Percentiles rank a stretch among this genome's conserved stretches.
Evolutionary conservation across 2,113 vertebrate genomes (phyloP).

Genomic region (Pica pica): DNA sequence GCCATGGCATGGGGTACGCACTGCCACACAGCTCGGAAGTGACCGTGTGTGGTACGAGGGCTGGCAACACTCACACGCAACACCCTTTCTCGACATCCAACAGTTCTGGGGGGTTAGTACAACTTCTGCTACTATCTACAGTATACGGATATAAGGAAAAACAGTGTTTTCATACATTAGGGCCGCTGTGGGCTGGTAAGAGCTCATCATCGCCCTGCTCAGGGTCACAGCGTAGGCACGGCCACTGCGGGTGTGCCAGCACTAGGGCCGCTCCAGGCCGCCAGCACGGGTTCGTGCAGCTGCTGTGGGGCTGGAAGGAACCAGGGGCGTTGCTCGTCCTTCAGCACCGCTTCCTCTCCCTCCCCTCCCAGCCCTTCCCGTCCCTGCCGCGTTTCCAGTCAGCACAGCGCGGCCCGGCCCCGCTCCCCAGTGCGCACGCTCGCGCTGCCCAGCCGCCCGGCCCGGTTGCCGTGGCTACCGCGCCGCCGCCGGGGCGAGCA

Average conservation of each 20-base stretch:
- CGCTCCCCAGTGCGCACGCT: neutral
- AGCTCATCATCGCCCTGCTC: neutral
- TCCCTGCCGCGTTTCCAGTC: accelerated
- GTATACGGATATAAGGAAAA: no score
- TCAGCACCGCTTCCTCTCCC: accelerated
- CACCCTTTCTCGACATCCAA: accelerated
- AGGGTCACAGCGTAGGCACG: neutral
- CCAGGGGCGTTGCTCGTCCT: accelerated
- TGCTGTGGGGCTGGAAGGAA: accelerated
- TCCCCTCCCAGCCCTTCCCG: accelerated
- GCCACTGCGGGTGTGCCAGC: neutral
- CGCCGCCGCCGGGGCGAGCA: neutral
- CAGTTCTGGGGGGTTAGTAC: no score
- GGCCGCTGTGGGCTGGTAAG: accelerated
- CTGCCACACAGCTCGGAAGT: accelerated
- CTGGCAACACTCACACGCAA: accelerated
- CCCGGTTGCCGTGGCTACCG: neutral
- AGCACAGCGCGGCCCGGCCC: neutral
- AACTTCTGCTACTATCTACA: neutral
- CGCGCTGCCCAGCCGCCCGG: neutral
- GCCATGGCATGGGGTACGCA: accelerated
- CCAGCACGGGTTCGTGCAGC: accelerated
- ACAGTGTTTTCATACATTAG: neutral
- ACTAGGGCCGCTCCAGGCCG: neutral
- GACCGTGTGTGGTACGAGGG: accelerated